Conservation (phyloP, 2,113 vertebrate genomes). For the Pseudois nayaur region DNA sequence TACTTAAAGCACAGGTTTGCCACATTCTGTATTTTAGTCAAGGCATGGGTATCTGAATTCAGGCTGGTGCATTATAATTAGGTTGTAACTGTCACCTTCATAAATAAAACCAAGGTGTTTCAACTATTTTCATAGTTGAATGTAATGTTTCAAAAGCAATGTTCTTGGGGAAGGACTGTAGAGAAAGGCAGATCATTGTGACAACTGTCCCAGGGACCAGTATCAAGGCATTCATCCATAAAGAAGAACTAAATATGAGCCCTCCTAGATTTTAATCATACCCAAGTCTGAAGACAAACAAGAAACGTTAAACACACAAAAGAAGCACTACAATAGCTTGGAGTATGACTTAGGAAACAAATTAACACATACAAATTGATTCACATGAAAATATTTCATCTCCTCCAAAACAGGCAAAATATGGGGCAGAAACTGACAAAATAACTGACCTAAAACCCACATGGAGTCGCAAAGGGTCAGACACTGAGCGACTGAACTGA, state of each 20-base stretch:
- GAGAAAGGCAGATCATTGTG: neutral
- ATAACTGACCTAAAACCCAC: neutral
- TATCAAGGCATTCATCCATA: neutral
- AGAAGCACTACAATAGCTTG: neutral
- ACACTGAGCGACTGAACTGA: too few relatives aligned
- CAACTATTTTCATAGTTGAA: neutral
- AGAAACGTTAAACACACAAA: neutral
- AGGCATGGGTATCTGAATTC: neutral
- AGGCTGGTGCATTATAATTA: neutral
- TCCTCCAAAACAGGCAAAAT: neutral
- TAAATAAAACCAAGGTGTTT: neutral
- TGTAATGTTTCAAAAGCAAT: neutral
- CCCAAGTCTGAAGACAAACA: neutral
- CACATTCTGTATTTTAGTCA: neutral
- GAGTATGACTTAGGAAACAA: neutral
- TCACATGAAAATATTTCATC: neutral
- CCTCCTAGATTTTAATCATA: neutral
- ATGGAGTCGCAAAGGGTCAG: neutral
- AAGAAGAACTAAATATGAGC: neutral
- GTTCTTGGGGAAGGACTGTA: neutral
- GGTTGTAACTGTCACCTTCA: neutral
- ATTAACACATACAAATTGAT: neutral
- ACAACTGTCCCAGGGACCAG: neutral
- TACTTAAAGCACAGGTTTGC: neutral
- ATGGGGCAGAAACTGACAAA: slow-evolving; percentile 1